phyloP scores from a whole-genome alignment of 2,113 vertebrate genomes.

The Calonectris borealis region DNA sequence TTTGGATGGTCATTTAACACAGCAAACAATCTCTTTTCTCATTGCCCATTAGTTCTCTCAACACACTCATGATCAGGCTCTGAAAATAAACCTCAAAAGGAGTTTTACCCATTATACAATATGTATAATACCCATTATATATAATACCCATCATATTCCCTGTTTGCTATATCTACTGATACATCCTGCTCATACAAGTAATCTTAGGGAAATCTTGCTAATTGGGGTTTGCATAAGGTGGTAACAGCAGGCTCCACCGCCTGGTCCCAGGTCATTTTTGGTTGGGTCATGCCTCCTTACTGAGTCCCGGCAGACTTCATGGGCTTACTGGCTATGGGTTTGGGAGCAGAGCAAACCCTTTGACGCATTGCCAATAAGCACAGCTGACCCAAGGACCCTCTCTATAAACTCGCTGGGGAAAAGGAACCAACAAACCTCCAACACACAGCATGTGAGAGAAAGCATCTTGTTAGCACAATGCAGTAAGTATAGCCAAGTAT shows the following conservation, averaged over 20 bases:
- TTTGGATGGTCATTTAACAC: background rate
- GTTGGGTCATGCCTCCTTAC: no score
- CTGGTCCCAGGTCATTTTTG: background rate
- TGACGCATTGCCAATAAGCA: fast-evolving
- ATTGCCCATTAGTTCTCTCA: background rate
- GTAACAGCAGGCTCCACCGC: fast-evolving
- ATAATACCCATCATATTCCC: background rate
- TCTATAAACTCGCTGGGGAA: background rate
- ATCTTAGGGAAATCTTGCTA: background rate
- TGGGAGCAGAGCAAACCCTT: background rate
- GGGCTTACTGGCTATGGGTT: background rate
- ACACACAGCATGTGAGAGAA: background rate
- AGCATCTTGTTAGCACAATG: background rate
- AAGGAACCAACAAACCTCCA: background rate
- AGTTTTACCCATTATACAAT: background rate
- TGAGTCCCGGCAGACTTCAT: background rate
- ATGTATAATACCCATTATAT: background rate
- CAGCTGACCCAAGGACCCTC: background rate
- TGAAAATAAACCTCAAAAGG: background rate
- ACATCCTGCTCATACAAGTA: background rate
- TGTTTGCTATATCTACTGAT: background rate
- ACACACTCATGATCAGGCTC: background rate
- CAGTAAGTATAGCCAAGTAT: background rate
- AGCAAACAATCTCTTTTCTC: background rate
- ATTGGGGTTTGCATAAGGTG: background rate